Conservation (phyloP, 1,140 invertebrate species). For the Nephila pilipes region DNA sequence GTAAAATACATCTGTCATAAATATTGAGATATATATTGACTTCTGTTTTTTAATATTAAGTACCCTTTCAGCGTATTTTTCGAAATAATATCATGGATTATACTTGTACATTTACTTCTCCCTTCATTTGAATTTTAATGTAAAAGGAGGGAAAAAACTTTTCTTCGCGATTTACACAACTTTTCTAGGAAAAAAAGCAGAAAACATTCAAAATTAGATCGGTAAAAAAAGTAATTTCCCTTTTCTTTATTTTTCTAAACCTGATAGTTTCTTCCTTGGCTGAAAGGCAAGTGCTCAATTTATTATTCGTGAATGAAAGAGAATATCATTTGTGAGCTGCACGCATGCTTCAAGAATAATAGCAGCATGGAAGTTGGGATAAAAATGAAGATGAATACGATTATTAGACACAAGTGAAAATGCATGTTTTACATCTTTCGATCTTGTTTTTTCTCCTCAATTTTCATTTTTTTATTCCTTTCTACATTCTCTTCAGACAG, state of each 20-base stretch:
- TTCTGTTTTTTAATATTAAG: no score
- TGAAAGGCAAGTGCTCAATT: conserved; percentile 25
- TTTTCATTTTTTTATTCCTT: not conserved
- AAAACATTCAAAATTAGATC: conserved; percentile 20
- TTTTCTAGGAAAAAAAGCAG: not conserved
- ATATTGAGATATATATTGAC: no score
- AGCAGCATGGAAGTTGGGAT: conserved; percentile 32
- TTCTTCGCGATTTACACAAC: not conserved
- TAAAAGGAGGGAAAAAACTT: no score
- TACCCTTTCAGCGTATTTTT: no score
- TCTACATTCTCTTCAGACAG: not conserved
- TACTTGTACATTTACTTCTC: no score
- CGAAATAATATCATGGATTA: no score
- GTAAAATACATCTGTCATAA: no score
- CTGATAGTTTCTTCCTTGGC: not conserved
- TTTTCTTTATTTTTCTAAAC: not conserved
- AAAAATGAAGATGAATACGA: conserved; percentile 68
- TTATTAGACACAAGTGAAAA: conserved; percentile 55
- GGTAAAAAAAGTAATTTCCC: conserved; percentile 1
- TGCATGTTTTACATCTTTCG: conserved; percentile 50
- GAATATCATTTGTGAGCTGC: not conserved
- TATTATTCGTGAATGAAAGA: conserved; percentile 22
- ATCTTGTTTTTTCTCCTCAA: not conserved
- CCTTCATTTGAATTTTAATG: no score
- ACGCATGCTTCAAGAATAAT: conserved; percentile 35